Conservation (phyloP, 1,140 invertebrate species). For the Diprion similis region DNA sequence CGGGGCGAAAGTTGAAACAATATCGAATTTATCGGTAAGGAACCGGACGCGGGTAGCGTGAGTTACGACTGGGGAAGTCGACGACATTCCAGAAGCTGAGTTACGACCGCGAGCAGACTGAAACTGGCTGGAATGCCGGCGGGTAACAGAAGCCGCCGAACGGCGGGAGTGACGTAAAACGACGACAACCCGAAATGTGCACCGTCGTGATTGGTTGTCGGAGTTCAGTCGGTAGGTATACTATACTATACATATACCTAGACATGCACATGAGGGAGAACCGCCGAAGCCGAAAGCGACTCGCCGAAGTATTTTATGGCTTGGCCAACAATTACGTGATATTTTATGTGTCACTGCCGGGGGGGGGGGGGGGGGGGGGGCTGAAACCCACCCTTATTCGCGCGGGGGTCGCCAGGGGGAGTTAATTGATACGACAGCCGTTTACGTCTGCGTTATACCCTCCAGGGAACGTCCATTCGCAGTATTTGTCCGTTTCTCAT, state of each 20-base stretch:
- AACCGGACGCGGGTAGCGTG: conserved; percentile 38
- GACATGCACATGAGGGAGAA: too few relatives aligned
- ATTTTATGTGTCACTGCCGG: too few relatives aligned
- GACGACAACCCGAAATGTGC: conserved; percentile 41
- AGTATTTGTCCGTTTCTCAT: too few relatives aligned
- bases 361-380: too few relatives aligned
- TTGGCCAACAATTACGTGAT: too few relatives aligned
- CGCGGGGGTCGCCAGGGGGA: too few relatives aligned
- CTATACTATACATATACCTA: too few relatives aligned
- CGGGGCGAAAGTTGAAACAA: conserved; percentile 52
- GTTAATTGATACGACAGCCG: neutral
- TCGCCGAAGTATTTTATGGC: too few relatives aligned
- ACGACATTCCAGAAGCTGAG: conserved; percentile 43
- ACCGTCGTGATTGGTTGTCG: conserved; percentile 27
- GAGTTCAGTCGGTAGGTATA: neutral
- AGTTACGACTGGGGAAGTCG: conserved; percentile 38
- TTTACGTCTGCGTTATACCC: neutral
- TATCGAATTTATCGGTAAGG: conserved; percentile 51
- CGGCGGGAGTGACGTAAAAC: conserved; percentile 46
- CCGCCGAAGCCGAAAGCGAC: too few relatives aligned
- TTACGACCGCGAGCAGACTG: conserved; percentile 39
- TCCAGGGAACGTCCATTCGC: too few relatives aligned
- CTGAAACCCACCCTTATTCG: too few relatives aligned
- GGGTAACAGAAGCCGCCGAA: conserved; percentile 44
- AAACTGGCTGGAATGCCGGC: conserved; percentile 30